Evolutionary conservation across 1,140 invertebrate genomes (phyloP).

Genomic region (Drosophila leontia): DNA sequence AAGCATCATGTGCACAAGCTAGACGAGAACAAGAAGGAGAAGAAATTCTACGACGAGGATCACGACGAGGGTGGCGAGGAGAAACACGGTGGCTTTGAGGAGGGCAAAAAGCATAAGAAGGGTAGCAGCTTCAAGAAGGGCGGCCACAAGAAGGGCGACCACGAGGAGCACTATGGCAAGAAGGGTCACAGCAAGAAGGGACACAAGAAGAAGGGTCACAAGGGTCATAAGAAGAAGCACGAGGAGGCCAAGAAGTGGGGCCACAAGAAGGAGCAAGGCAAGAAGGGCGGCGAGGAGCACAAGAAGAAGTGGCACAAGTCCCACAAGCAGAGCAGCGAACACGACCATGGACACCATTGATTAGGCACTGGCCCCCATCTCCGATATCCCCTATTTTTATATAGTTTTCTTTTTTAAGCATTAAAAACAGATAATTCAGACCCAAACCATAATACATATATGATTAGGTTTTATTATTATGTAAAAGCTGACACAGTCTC

Average conservation of each 20-base stretch:
- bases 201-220: constrained; percentile 87
- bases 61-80: constrained; percentile 91
- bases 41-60: constrained; percentile 93
- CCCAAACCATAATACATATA: constrained; percentile 4
- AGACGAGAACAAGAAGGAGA: constrained; percentile 93
- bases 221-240: constrained; percentile 89
- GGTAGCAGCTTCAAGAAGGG: constrained; percentile 90
- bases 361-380: not conserved
- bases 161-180: constrained; percentile 90
- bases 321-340: constrained; percentile 69
- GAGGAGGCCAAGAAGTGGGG: constrained; percentile 89
- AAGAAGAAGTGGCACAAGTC: constrained; percentile 88
- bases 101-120: constrained; percentile 89
- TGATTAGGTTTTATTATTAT: not conserved
- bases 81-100: constrained; percentile 89
- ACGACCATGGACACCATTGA: constrained; percentile 64
- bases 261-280: constrained; percentile 88
- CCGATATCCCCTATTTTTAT: not conserved
- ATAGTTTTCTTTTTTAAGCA: constrained; percentile 21
- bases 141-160: constrained; percentile 89
- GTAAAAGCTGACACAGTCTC: not conserved
- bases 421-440: constrained; percentile 57
- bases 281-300: constrained; percentile 88
- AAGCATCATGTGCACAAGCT: constrained; percentile 91
- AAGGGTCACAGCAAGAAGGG: constrained; percentile 91